Percentiles rank a stretch among this genome's conserved stretches.
Conservation (phyloP, 1,140 invertebrate genomes). For the Drosophila pseudoobscura region DNA sequence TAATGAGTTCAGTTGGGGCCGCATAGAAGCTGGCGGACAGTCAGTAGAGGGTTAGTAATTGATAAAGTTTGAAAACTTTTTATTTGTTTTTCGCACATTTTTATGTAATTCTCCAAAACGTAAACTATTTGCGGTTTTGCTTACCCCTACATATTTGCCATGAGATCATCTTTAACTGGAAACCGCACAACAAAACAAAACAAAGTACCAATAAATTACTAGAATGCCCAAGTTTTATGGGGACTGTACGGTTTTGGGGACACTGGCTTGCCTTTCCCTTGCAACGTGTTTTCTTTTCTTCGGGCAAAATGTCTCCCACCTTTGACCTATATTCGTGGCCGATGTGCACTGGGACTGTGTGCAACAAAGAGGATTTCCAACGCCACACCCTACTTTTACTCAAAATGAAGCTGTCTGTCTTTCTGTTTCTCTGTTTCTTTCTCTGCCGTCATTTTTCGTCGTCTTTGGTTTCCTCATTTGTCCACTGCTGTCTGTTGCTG, state of each 20-base stretch:
- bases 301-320: slow-evolving; percentile 53
- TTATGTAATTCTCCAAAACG: slow-evolving; percentile 52
- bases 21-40: slow-evolving; percentile 1
- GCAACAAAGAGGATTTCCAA: slow-evolving; percentile 25
- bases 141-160: slow-evolving; percentile 25
- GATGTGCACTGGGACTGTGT: slow-evolving; percentile 36
- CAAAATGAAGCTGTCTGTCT: slow-evolving; percentile 58
- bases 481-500: slow-evolving; percentile 21
- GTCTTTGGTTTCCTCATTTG: slow-evolving; percentile 12
- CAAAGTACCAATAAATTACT: slow-evolving; percentile 24
- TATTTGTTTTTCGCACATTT: slow-evolving; percentile 17
- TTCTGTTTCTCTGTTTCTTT: slow-evolving; percentile 30
- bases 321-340: slow-evolving; percentile 49
- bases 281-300: slow-evolving; percentile 13
- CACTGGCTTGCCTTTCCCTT: background rate
- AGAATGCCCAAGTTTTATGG: background rate
- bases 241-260: background rate
- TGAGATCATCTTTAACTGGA: slow-evolving; percentile 32
- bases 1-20: slow-evolving; percentile 68
- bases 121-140: slow-evolving; percentile 47
- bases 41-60: slow-evolving; percentile 3
- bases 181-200: slow-evolving; percentile 41
- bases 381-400: slow-evolving; percentile 49
- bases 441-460: background rate
- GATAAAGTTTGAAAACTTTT: slow-evolving; percentile 31